phyloP scores from a whole-genome alignment of 2,113 vertebrate species.

The Takifugu flavidus region DNA sequence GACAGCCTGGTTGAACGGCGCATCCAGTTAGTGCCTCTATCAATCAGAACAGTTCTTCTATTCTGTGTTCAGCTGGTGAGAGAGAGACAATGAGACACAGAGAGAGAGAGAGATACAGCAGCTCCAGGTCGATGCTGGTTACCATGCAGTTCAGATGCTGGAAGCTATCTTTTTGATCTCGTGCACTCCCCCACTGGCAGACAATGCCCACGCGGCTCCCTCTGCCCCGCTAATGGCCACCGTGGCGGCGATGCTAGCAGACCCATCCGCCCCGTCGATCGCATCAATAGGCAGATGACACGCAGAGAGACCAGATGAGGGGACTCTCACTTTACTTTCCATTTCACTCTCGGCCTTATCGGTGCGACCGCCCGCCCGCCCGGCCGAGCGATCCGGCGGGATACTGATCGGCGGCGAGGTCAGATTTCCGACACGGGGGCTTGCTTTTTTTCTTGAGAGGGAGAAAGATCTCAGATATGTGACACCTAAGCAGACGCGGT shows the following conservation, averaged over 20 bases:
- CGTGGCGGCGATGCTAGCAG: conserved; percentile 36
- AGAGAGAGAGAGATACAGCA: conserved; percentile 9
- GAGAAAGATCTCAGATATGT: too few species aligned
- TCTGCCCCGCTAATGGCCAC: conserved; percentile 52
- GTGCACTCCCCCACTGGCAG: conserved; percentile 29
- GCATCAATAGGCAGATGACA: conserved; percentile 32
- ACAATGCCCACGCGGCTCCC: conserved; percentile 47
- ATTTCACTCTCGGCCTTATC: conserved; percentile 40
- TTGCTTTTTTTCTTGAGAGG: too few species aligned
- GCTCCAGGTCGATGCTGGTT: conserved; percentile 43
- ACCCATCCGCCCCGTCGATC: conserved; percentile 50
- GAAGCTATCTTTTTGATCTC: conserved; percentile 52
- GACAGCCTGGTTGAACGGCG: conserved; percentile 11
- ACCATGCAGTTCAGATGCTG: conserved; percentile 35
- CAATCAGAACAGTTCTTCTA: conserved; percentile 27
- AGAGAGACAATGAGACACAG: neutral
- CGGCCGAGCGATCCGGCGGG: conserved; percentile 7
- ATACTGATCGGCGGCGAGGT: conserved; percentile 36
- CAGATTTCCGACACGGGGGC: conserved; percentile 25
- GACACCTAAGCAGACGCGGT: too few species aligned
- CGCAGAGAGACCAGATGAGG: conserved; percentile 32
- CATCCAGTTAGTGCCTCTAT: conserved; percentile 25
- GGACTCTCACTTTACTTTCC: conserved; percentile 36
- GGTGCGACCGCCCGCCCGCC: conserved; percentile 32
- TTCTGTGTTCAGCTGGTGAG: conserved; percentile 26